These are phyloP conservation scores for Bradynema listronoti DNA, from an alignment of 1,140 invertebrate species.

Conservation along the genomic window DNA sequence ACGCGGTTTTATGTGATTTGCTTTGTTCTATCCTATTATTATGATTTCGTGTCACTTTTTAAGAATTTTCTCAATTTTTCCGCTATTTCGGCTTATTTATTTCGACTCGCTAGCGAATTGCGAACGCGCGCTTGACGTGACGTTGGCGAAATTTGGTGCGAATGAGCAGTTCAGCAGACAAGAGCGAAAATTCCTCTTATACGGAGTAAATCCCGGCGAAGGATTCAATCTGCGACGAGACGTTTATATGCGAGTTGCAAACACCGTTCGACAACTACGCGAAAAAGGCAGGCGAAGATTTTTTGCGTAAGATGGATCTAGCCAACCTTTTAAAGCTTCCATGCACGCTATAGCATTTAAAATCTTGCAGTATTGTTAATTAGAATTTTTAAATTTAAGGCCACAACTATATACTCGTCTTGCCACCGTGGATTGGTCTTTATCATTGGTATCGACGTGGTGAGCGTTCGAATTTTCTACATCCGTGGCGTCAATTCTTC, in stretches of 20 bases:
- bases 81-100: too few species aligned
- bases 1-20: too few species aligned
- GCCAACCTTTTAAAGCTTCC: too few species aligned
- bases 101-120: too few species aligned
- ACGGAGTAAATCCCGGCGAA: constrained; percentile 71
- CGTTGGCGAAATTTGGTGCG: constrained; percentile 19
- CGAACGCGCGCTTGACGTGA: too few species aligned
- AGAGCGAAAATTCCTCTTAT: constrained; percentile 16
- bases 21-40: too few species aligned
- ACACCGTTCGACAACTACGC: constrained; percentile 68
- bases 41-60: too few species aligned
- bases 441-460: constrained; percentile 77
- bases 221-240: constrained; percentile 92
- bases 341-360: too few species aligned
- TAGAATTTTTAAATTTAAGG: constrained; percentile 34
- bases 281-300: constrained; percentile 58
- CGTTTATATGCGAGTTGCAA: constrained; percentile 84
- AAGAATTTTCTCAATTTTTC: too few species aligned
- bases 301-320: too few species aligned
- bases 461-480: constrained; percentile 60
- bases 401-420: constrained; percentile 62
- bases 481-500: constrained; percentile 80
- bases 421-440: constrained; percentile 81
- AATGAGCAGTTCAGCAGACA: constrained; percentile 20
- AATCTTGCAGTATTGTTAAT: too few species aligned